Percentiles rank a stretch among this genome's conserved stretches.
phyloP scores from a whole-genome alignment of 2,888 invertebrate genomes.

The Callyntrura sp. region DNA sequence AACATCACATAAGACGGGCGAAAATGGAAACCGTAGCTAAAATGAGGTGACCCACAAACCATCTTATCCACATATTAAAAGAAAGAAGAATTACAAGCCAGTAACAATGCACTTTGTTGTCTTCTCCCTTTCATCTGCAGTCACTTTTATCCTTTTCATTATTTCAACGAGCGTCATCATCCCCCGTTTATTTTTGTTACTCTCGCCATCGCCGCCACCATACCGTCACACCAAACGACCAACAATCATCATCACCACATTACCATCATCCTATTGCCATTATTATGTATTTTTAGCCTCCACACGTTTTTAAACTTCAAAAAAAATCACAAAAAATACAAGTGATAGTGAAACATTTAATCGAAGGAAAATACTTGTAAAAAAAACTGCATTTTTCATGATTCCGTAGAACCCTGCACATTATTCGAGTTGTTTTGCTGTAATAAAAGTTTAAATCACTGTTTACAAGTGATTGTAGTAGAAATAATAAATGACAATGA shows the following conservation, averaged over 20 bases:
- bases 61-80: slow-evolving; percentile 62
- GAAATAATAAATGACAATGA: slow-evolving; percentile 53
- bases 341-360: slow-evolving; percentile 56
- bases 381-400: slow-evolving; percentile 26
- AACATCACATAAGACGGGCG: slow-evolving; percentile 37
- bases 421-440: slow-evolving; percentile 11
- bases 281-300: slow-evolving; percentile 60
- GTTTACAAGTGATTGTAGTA: slow-evolving; percentile 2
- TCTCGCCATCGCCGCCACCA: slow-evolving; percentile 23
- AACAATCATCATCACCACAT: slow-evolving; percentile 28
- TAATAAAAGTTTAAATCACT: background rate
- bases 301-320: slow-evolving; percentile 54
- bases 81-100: slow-evolving; percentile 47
- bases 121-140: slow-evolving; percentile 54
- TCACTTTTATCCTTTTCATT: slow-evolving; percentile 43
- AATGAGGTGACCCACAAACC: slow-evolving; percentile 79
- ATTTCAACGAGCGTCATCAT: slow-evolving; percentile 46
- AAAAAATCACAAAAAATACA: slow-evolving; percentile 60
- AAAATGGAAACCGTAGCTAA: slow-evolving; percentile 77
- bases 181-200: slow-evolving; percentile 27
- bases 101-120: slow-evolving; percentile 70
- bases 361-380: background rate
- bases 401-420: background rate
- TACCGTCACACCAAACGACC: background rate
- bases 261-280: slow-evolving; percentile 46